Conservation (phyloP, 2,797 vertebrate genomes). For the Sebastes aleutianus region DNA sequence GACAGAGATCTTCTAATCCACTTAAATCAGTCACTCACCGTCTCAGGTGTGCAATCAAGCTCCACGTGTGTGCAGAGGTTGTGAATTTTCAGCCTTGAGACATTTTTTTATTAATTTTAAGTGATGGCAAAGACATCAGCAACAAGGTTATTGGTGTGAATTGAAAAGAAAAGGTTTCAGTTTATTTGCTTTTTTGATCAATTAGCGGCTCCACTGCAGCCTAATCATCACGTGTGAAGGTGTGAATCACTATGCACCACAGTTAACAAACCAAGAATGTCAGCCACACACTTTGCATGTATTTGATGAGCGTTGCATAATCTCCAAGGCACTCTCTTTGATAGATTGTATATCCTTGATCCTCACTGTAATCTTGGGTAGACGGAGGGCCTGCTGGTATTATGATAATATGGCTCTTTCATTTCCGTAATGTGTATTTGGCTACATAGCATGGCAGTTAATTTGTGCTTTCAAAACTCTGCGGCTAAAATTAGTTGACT, state of each 20-base stretch:
- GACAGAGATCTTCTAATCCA: slow-evolving; percentile 50
- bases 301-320: slow-evolving; percentile 11
- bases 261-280: background rate
- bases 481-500: background rate
- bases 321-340: slow-evolving; percentile 8
- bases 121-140: background rate
- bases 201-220: background rate
- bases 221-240: background rate
- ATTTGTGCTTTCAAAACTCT: background rate
- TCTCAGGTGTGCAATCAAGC: background rate
- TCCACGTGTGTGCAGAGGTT: background rate
- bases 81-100: background rate
- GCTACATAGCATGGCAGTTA: background rate
- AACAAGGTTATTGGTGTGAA: background rate
- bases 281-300: background rate
- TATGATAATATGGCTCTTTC: slow-evolving; percentile 1
- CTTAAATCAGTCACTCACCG: slow-evolving; percentile 35
- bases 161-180: background rate
- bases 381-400: background rate
- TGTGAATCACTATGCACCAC: background rate
- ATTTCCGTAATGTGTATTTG: slow-evolving; percentile 3
- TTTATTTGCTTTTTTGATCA: background rate
- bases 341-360: slow-evolving; percentile 2
- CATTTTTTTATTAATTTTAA: background rate
- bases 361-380: background rate